Percentiles rank a stretch among this genome's conserved stretches.
These are phyloP conservation scores for Dermatemys mawii DNA, from an alignment of 2,113 vertebrate genomes.

Conservation along the genomic window DNA sequence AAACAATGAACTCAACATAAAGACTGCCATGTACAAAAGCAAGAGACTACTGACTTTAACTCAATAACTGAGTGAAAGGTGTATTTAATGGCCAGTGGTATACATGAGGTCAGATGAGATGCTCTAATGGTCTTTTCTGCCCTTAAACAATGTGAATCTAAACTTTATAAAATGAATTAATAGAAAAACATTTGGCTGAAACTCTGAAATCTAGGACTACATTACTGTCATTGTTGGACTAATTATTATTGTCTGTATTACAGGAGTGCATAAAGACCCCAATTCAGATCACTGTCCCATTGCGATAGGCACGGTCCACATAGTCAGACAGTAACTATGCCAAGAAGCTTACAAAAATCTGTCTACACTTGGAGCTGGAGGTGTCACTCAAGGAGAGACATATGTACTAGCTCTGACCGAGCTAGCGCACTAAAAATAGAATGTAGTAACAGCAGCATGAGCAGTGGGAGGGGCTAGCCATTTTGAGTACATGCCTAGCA, in stretches of 20 bases:
- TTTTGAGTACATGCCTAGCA: not conserved
- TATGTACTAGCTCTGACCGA: not conserved
- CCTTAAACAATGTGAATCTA: not conserved
- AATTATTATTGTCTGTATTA: not conserved
- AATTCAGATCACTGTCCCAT: not conserved
- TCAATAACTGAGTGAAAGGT: not conserved
- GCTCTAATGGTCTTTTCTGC: not conserved
- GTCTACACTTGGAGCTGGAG: not conserved
- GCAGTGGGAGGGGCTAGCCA: not conserved
- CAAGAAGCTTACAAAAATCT: not conserved
- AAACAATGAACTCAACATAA: not conserved
- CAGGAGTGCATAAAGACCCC: not conserved
- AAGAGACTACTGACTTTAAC: not conserved
- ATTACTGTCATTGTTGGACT: not conserved
- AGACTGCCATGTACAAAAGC: not conserved
- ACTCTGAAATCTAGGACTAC: not conserved
- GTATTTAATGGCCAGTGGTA: not conserved
- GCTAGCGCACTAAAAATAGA: not conserved
- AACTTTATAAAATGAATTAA: not conserved
- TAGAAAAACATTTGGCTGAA: not conserved
- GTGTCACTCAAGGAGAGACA: not conserved
- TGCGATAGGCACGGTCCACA: not conserved
- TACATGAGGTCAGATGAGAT: not conserved
- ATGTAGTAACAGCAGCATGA: not conserved
- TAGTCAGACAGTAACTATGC: not conserved